A percentile compares a stretch with the other conserved stretches of the same genome.
Evolutionary conservation across 2,888 invertebrate species (phyloP).

Genomic region (Leistus spinibarbis): DNA sequence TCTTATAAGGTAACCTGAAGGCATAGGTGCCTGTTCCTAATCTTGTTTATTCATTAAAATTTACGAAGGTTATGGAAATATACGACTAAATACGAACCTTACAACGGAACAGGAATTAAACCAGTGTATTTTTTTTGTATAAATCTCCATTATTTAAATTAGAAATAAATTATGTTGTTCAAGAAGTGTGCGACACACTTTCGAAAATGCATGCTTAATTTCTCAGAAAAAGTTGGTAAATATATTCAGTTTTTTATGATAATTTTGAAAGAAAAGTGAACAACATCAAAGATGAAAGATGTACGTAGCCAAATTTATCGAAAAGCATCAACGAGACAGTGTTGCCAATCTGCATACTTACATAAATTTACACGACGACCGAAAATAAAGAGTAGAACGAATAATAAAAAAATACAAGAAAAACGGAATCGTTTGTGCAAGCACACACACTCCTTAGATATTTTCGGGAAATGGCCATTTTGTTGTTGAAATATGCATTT

Average conservation of each 20-base stretch:
- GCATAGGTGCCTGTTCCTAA: too few species aligned
- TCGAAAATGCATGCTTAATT: neutral
- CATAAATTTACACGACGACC: constrained; percentile 31
- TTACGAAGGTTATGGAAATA: too few species aligned
- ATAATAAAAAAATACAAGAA: neutral
- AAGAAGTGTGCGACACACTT: neutral
- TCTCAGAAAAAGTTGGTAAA: neutral
- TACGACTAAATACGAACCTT: neutral
- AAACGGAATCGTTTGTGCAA: neutral
- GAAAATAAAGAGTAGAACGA: neutral
- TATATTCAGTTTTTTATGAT: constrained; percentile 17
- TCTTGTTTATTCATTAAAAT: too few species aligned
- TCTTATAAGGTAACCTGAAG: too few species aligned
- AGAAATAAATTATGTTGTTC: neutral
- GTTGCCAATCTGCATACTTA: constrained; percentile 34
- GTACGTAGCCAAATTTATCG: constrained; percentile 25
- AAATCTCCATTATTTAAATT: neutral
- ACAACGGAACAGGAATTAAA: neutral
- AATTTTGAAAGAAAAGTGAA: constrained; percentile 12
- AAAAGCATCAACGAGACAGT: constrained; percentile 15
- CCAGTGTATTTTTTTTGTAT: too few species aligned
- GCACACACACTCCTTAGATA: neutral
- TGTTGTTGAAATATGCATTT: constrained; percentile 26
- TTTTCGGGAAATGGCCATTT: neutral
- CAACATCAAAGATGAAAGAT: constrained; percentile 19